Evolutionary conservation across 2,888 invertebrate species (phyloP).

Genomic region (Ectropis crepuscularia): DNA sequence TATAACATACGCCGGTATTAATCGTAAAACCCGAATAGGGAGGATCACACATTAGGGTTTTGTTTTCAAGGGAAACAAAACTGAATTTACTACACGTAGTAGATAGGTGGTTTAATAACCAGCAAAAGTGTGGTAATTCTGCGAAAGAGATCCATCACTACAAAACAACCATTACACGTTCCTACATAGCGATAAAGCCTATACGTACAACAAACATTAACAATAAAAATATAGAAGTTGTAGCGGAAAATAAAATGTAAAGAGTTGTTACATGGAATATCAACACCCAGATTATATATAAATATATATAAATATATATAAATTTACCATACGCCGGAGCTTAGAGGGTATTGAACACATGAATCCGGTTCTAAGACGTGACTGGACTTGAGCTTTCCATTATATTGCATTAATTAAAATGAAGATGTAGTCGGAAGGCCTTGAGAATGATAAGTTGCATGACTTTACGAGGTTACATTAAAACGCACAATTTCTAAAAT

Average conservation of each 20-base stretch:
- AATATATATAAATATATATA: too few species aligned
- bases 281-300: background rate
- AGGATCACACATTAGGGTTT: too few species aligned
- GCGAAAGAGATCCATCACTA: too few species aligned
- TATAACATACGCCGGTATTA: too few species aligned
- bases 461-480: conserved; percentile 17
- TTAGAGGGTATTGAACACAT: conserved; percentile 23
- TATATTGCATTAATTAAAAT: conserved; percentile 20
- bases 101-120: too few species aligned
- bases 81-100: too few species aligned
- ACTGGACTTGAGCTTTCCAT: conserved; percentile 30
- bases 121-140: too few species aligned
- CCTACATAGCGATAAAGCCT: background rate
- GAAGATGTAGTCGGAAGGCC: conserved; percentile 7
- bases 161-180: background rate
- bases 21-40: too few species aligned
- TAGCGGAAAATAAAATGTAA: conserved; percentile 12
- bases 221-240: conserved; percentile 7
- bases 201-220: background rate
- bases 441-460: conserved; percentile 13
- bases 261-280: background rate
- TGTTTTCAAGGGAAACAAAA: too few species aligned
- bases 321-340: conserved; percentile 17
- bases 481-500: conserved; percentile 15
- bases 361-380: conserved; percentile 32